Conservation (phyloP, 2,888 invertebrate genomes). For the Agrotis exclamationis region DNA sequence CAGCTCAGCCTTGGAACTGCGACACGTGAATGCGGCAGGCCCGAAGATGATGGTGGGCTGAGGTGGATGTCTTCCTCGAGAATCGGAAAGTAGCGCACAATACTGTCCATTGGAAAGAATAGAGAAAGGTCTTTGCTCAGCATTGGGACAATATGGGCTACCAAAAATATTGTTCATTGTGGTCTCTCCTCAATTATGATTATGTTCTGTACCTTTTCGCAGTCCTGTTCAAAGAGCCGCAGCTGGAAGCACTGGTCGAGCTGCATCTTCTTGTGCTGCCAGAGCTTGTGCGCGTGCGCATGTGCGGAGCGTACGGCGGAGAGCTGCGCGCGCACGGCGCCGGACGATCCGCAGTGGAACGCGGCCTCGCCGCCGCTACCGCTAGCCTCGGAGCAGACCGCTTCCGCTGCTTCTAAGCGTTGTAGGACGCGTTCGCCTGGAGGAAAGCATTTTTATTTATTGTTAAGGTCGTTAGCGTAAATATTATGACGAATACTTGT, state of each 20-base stretch:
- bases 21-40: too few species aligned
- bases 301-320: slow-evolving; percentile 97
- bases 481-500: too few species aligned
- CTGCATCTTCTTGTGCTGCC: slow-evolving; percentile 98
- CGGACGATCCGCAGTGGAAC: slow-evolving; percentile 93
- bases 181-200: too few species aligned
- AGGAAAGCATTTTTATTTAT: background rate
- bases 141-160: too few species aligned
- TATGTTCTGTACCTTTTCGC: slow-evolving; percentile 94
- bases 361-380: slow-evolving; percentile 93
- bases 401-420: slow-evolving; percentile 90
- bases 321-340: slow-evolving; percentile 95
- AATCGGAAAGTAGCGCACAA: too few species aligned
- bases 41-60: too few species aligned
- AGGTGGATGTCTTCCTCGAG: too few species aligned
- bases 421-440: slow-evolving; percentile 94
- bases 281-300: slow-evolving; percentile 97
- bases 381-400: slow-evolving; percentile 91
- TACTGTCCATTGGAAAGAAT: too few species aligned
- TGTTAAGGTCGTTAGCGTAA: slow-evolving; percentile 14
- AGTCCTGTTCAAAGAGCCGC: slow-evolving; percentile 98
- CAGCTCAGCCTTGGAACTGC: too few species aligned
- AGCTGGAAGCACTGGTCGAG: slow-evolving; percentile 99
- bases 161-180: too few species aligned
- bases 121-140: too few species aligned